A percentile compares a stretch with the other conserved stretches of the same genome.
These are phyloP conservation scores for Ellobius talpinus DNA, from an alignment of 2,113 vertebrate genomes.

Conservation along the genomic window DNA sequence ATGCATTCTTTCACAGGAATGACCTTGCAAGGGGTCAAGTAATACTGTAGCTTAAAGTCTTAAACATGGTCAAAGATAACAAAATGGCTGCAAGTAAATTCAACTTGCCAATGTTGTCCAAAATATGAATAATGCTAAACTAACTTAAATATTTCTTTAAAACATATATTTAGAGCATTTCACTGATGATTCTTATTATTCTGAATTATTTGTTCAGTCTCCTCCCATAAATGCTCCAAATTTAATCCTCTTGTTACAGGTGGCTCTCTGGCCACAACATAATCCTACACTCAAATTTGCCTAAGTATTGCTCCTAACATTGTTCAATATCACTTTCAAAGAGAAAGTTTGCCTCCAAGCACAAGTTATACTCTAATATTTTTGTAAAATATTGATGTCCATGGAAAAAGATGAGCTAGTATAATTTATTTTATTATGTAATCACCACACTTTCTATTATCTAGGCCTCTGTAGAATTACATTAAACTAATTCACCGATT, in stretches of 20 bases:
- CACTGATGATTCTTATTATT: conserved; percentile 54
- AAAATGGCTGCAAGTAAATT: neutral
- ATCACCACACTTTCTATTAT: neutral
- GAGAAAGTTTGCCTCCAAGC: conserved; percentile 5
- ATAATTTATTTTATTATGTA: neutral
- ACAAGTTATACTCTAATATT: conserved; percentile 21
- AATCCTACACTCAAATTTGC: neutral
- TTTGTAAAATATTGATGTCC: conserved; percentile 1
- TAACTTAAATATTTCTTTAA: conserved; percentile 56
- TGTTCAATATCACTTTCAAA: neutral
- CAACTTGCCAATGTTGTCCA: conserved; percentile 45
- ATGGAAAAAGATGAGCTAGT: neutral
- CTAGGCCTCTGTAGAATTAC: neutral
- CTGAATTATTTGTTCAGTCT: conserved; percentile 4
- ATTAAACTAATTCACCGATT: neutral
- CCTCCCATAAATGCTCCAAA: neutral
- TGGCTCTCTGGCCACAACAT: neutral
- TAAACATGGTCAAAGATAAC: conserved; percentile 49
- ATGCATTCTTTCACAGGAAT: conserved; percentile 59
- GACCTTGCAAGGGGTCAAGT: conserved; percentile 51
- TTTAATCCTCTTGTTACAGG: neutral
- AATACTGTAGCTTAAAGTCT: conserved; percentile 52
- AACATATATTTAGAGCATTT: conserved; percentile 25
- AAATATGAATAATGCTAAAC: conserved; percentile 20
- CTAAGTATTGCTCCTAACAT: conserved; percentile 15